Evolutionary conservation across 2,113 vertebrate species (phyloP).

Genomic region (Tringa solitaria): DNA sequence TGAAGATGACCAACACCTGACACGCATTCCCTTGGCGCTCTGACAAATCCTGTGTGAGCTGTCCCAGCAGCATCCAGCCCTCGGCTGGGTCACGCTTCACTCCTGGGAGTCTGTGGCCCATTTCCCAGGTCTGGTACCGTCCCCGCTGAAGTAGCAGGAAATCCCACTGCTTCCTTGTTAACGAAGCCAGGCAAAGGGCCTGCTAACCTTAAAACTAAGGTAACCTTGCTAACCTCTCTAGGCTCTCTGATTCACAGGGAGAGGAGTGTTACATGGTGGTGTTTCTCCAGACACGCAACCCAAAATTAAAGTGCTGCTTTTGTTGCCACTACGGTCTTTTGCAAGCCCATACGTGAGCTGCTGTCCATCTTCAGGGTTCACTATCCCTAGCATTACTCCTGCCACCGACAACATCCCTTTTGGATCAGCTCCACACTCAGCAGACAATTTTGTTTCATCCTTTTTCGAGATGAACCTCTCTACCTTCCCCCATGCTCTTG

Average conservation of each 20-base stretch:
- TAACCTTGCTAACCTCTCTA: not conserved
- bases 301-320: constrained; percentile 1
- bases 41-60: not conserved
- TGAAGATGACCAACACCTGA: not conserved
- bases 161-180: not conserved
- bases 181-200: not conserved
- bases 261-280: not conserved
- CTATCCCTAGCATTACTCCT: not conserved
- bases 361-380: not conserved
- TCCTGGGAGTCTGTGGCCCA: not conserved
- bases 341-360: not conserved
- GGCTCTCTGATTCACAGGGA: constrained; percentile 5
- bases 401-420: not conserved
- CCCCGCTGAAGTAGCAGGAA: not conserved
- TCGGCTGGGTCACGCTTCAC: not conserved
- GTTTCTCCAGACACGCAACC: not conserved
- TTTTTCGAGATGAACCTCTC: not conserved
- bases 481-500: not conserved
- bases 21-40: not conserved
- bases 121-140: not conserved
- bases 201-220: not conserved
- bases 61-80: not conserved
- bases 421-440: not conserved
- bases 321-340: not conserved
- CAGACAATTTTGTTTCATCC: not conserved